Conservation (phyloP, 2,113 vertebrate genomes). For the Danio rerio region GRCz12tu NC_133181.1:25827501-25828000, state of each 20-base stretch:
- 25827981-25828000: slow-evolving; percentile 27
- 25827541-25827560: slow-evolving; percentile 45
- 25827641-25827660: slow-evolving; percentile 57
- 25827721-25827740: slow-evolving; percentile 67
- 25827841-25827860: slow-evolving; percentile 11
- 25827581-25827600: slow-evolving; percentile 49
- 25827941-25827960: slow-evolving; percentile 26
- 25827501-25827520: slow-evolving; percentile 2
- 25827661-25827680: slow-evolving; percentile 57
- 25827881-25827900: slow-evolving; percentile 15
- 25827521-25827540: slow-evolving; percentile 24
- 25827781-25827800: slow-evolving; percentile 17
- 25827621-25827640: slow-evolving; percentile 57
- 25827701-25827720: slow-evolving; percentile 51
- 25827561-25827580: slow-evolving; percentile 64
- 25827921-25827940: slow-evolving; percentile 18
- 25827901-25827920: slow-evolving; percentile 26
- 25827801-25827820: slow-evolving; percentile 53
- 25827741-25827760: slow-evolving; percentile 67
- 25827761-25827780: slow-evolving; percentile 58
- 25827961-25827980: not conserved
- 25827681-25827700: slow-evolving; percentile 34
- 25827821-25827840: not conserved
- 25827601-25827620: slow-evolving; percentile 47
- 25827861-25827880: not conserved